Evolutionary conservation across 2,888 invertebrate species (phyloP).

Genomic region (Microctonus hyperodae): DNA sequence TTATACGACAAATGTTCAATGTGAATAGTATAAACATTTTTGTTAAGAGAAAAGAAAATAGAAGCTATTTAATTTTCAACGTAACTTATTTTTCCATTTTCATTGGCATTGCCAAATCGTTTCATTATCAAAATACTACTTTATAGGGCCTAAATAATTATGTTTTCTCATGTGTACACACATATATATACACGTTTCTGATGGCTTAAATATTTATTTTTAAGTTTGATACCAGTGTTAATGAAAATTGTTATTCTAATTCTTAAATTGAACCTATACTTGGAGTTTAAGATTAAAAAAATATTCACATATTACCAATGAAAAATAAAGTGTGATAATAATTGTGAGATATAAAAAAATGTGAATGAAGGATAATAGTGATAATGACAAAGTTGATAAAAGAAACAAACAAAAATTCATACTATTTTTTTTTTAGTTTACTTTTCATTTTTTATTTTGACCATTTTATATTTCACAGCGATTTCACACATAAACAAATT

Average conservation of each 20-base stretch:
- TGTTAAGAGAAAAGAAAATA: neutral
- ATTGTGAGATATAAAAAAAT: neutral
- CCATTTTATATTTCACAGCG: no score
- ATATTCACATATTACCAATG: neutral
- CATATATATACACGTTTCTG: neutral
- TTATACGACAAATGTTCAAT: neutral
- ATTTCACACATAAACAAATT: no score
- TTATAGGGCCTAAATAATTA: neutral
- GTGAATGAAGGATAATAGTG: neutral
- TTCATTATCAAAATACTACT: neutral
- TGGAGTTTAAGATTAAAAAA: neutral
- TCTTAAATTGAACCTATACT: neutral
- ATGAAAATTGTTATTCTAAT: neutral
- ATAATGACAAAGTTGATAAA: neutral
- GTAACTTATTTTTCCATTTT: neutral
- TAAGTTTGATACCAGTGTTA: neutral
- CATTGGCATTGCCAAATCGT: neutral
- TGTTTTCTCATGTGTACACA: neutral
- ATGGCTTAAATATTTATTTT: neutral
- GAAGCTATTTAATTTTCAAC: neutral
- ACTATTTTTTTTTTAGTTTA: no score
- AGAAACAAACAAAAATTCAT: neutral
- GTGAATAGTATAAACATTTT: neutral
- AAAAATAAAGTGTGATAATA: neutral
- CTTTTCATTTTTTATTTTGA: no score